Base-by-base conservation (phyloP, 2,888 invertebrate genomes). In the Catocala sponsa region DNA sequence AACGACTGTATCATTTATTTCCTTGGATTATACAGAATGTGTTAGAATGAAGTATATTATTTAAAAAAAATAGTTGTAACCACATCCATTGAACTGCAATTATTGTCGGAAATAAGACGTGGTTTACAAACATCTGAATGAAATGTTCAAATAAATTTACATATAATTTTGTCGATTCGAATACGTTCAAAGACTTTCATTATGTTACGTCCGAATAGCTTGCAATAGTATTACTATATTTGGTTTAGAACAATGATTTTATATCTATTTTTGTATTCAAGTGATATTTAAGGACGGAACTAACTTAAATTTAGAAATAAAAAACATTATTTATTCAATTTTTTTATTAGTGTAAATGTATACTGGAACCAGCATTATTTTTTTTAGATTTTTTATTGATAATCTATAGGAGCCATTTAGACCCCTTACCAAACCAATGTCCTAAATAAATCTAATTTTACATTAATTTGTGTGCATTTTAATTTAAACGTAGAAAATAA, bases 371-470 rank as follows among this genome's bases (percentile, higher is more conserved):
- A 82, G 80, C 78, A 73, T 64, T 67, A 25, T 25, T 70, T 77
- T 75, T 76, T 70, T 69, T 55, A 65, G 58, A 61, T 70, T 70
- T 74, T n/a, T 76, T 70, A 65, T 66, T 72, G 69, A 71, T 73
- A 76, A 74, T 66, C 70, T 76, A 77, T 72, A 76, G 68, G 70
- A 58, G 63, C 58, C 72, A 54, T 66, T 68, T 67, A 59, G 77
- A 64, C 80, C 77, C 80, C 72, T 72, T 76, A 83, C 87, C 87
- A 85, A 84, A 86, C 84, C 86, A 79, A 82, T 81, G 71, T 60
- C 61, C 55, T 75, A 77, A 74, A 74, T 78, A 74, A 69, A 76
- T 60, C 67, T 72, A 65, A 76, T 70, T 73, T 74, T 70, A 75
- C 62, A 72, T 71, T 76, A 63, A 46, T 64, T 65, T 69, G 61